These are phyloP conservation scores for Oncorhynchus nerka DNA, from an alignment of 2,113 vertebrate species.

Conservation along the genomic window DNA sequence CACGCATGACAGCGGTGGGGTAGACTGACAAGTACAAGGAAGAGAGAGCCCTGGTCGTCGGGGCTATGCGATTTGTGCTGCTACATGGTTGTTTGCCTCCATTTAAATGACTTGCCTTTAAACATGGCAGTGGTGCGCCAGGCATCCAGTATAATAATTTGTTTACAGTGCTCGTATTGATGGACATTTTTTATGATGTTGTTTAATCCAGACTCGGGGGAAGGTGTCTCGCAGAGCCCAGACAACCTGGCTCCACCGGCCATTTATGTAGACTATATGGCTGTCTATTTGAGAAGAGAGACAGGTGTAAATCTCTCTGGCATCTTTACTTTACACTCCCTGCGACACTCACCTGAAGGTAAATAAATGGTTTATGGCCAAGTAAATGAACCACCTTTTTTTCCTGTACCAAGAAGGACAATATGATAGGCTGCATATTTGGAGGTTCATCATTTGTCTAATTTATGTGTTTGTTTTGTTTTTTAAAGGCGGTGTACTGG, in stretches of 20 bases:
- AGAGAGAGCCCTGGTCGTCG: slow-evolving; percentile 9
- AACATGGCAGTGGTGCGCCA: slow-evolving; percentile 45
- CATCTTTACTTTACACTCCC: slow-evolving; percentile 77
- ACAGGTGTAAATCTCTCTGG: slow-evolving; percentile 95
- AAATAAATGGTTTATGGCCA: slow-evolving; percentile 78
- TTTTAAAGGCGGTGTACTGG: neutral
- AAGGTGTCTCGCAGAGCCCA: slow-evolving; percentile 77
- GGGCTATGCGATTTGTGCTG: neutral
- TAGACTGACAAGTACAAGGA: slow-evolving; percentile 1
- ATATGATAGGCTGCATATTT: neutral
- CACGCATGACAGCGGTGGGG: slow-evolving; percentile 6
- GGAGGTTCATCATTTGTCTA: neutral
- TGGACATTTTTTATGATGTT: slow-evolving; percentile 67
- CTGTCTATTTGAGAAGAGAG: slow-evolving; percentile 75
- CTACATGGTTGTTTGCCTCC: slow-evolving; percentile 29
- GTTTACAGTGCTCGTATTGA: slow-evolving; percentile 70
- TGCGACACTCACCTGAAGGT: slow-evolving; percentile 85
- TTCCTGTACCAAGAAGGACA: neutral
- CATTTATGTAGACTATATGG: slow-evolving; percentile 88
- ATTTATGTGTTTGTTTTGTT: neutral
- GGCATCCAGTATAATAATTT: slow-evolving; percentile 64
- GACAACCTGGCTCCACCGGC: slow-evolving; percentile 92
- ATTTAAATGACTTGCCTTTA: slow-evolving; percentile 27
- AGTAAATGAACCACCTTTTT: slow-evolving; percentile 67
- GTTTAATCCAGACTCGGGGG: slow-evolving; percentile 71